phyloP scores from a whole-genome alignment of 2,888 invertebrate species.

The Syrphus vitripennis region DNA sequence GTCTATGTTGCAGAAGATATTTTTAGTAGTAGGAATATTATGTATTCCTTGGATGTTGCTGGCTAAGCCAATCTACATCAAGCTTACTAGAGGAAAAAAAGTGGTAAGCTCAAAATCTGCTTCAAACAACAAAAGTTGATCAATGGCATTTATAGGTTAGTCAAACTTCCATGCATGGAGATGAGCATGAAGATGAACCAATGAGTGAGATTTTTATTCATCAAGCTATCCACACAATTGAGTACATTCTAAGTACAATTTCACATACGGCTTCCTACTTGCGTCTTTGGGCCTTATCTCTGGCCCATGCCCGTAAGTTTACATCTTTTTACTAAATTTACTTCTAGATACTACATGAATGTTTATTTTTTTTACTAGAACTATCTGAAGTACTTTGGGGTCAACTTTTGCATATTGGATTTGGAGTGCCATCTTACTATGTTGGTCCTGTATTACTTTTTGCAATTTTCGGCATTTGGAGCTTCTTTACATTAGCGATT shows the following conservation, averaged over 20 bases:
- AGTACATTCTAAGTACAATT: slow-evolving; percentile 96
- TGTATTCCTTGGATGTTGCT: slow-evolving; percentile 97
- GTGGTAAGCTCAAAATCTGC: slow-evolving; percentile 29
- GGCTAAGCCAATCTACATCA: slow-evolving; percentile 92
- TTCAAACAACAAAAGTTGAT: too few relatives aligned
- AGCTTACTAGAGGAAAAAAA: slow-evolving; percentile 75
- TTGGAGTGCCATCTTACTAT: slow-evolving; percentile 84
- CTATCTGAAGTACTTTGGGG: slow-evolving; percentile 95
- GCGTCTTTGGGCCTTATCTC: slow-evolving; percentile 96
- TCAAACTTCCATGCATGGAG: slow-evolving; percentile 74
- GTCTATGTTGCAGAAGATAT: slow-evolving; percentile 86
- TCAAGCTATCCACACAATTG: slow-evolving; percentile 97
- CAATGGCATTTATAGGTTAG: neutral
- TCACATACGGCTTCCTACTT: slow-evolving; percentile 98
- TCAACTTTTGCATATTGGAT: slow-evolving; percentile 92
- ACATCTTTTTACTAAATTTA: neutral
- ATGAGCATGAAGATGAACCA: slow-evolving; percentile 84
- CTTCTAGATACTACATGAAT: neutral
- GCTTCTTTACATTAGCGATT: slow-evolving; percentile 94
- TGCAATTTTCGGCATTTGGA: slow-evolving; percentile 95
- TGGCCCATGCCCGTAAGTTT: slow-evolving; percentile 95
- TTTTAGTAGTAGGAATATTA: slow-evolving; percentile 89
- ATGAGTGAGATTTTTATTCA: slow-evolving; percentile 95
- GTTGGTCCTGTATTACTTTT: slow-evolving; percentile 89
- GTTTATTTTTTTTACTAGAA: slow-evolving; percentile 82